These are phyloP conservation scores for Nesoenas mayeri DNA, from an alignment of 2,113 vertebrate genomes.

Conservation along the genomic window DNA sequence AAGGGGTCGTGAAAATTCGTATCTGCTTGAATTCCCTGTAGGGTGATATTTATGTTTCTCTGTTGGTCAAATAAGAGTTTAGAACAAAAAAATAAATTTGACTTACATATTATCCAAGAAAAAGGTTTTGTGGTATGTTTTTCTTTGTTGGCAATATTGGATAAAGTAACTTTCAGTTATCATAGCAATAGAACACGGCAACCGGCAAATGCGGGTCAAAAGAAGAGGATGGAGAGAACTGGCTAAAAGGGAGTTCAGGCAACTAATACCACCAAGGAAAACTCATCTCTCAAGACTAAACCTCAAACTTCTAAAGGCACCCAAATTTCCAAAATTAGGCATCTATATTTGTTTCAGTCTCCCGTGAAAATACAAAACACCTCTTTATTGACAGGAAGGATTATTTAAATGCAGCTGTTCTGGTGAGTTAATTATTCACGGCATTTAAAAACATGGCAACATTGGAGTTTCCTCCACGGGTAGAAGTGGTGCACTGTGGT, in stretches of 20 bases:
- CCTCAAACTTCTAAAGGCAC: background rate
- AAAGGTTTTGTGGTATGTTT: background rate
- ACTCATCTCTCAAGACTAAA: background rate
- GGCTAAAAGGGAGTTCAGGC: background rate
- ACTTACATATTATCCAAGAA: background rate
- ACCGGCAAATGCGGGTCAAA: background rate
- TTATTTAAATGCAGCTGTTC: background rate
- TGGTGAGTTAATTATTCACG: background rate
- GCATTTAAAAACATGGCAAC: background rate
- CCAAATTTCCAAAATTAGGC: background rate
- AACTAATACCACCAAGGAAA: background rate
- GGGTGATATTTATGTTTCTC: background rate
- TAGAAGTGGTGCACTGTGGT: background rate
- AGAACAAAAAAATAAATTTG: background rate
- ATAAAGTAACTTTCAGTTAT: background rate
- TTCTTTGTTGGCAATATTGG: background rate
- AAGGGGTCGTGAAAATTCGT: slow-evolving; percentile 28
- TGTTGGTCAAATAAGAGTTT: background rate
- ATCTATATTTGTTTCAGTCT: background rate
- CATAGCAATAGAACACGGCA: background rate
- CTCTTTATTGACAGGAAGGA: background rate
- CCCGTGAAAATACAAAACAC: background rate
- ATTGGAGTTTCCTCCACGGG: background rate
- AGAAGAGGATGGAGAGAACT: background rate
- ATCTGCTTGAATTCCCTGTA: background rate